phyloP scores from a whole-genome alignment of 2,888 invertebrate genomes.

The Aphrophora alni region DNA sequence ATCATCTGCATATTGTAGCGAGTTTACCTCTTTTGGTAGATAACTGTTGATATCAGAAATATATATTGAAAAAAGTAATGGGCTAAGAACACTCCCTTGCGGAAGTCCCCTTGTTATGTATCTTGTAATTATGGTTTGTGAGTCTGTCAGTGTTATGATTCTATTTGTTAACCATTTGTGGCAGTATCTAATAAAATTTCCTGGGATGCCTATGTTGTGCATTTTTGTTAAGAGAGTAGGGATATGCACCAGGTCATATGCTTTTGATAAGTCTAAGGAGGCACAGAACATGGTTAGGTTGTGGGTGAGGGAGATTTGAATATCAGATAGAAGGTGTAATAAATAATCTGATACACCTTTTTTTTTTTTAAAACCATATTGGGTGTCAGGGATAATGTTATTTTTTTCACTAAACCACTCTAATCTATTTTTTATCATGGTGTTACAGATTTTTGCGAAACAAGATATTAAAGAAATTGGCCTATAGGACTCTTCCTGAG shows the following conservation, averaged over 20 bases:
- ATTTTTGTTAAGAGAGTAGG: not conserved
- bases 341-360: not conserved
- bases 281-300: not conserved
- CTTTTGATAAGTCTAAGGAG: not conserved
- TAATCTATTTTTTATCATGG: conserved; percentile 16
- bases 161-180: conserved; percentile 6
- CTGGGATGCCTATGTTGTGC: not conserved
- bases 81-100: not conserved
- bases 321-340: not conserved
- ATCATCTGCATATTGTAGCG: conserved; percentile 20
- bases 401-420: not conserved
- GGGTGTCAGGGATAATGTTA: not conserved
- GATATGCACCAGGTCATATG: not conserved
- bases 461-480: conserved; percentile 10
- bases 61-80: not conserved
- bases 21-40: not conserved
- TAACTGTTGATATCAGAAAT: not conserved
- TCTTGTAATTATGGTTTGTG: not conserved
- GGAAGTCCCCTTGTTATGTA: not conserved
- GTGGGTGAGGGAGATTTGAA: not conserved
- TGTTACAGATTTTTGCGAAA: not conserved
- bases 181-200: not conserved
- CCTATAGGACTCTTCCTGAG: not conserved
- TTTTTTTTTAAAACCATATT: conserved; percentile 18
- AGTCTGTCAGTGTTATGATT: no score